A percentile compares a stretch with the other conserved stretches of the same genome.
Evolutionary conservation across 2,113 vertebrate species (phyloP).

Genomic region (Lontra canadensis): DNA sequence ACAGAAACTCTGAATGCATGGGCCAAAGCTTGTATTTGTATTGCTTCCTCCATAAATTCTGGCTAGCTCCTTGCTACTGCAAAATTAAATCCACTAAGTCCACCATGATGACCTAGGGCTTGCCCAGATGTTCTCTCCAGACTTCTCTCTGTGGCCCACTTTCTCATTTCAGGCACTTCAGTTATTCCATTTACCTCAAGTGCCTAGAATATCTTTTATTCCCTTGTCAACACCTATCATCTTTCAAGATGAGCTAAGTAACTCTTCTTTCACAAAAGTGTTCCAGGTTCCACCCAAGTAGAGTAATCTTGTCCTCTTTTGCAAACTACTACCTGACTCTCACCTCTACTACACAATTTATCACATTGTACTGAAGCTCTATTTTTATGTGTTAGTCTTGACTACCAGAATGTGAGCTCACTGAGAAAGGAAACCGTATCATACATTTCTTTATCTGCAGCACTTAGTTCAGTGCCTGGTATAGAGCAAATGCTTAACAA

Average conservation of each 20-base stretch:
- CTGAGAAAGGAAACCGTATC: not conserved
- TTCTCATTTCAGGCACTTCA: not conserved
- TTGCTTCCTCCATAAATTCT: not conserved
- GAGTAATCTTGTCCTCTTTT: not conserved
- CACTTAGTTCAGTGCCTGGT: not conserved
- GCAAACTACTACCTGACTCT: not conserved
- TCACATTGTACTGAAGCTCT: not conserved
- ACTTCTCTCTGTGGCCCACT: not conserved
- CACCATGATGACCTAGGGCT: not conserved
- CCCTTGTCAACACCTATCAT: not conserved
- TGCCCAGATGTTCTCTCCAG: not conserved
- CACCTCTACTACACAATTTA: not conserved
- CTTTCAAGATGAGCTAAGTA: not conserved
- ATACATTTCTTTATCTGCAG: not conserved
- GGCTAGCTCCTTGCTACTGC: not conserved
- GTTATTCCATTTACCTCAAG: not conserved
- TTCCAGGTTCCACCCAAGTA: not conserved
- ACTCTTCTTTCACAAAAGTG: slow-evolving; percentile 22
- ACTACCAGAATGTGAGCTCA: not conserved
- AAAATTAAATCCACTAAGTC: not conserved
- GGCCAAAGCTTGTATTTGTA: not conserved
- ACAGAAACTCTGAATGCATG: not conserved
- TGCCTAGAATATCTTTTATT: not conserved
- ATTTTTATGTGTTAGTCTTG: not conserved
- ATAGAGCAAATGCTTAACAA: not conserved